phyloP scores from a whole-genome alignment of 2,888 invertebrate species.

The Drosophila emarginata region DNA sequence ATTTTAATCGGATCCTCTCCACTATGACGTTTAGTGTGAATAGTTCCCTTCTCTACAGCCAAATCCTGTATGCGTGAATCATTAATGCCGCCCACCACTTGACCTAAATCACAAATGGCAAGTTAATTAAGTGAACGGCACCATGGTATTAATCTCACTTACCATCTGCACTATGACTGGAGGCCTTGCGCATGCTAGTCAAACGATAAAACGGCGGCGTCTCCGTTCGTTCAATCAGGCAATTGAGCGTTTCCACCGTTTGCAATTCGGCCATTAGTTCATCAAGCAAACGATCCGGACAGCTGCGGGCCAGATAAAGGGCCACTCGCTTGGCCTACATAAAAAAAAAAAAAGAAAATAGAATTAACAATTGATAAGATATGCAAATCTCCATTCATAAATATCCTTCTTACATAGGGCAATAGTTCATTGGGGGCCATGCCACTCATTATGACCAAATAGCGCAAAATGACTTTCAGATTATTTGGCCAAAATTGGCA shows the following conservation, averaged over 20 bases:
- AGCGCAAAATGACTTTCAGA: constrained; percentile 97
- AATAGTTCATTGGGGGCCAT: constrained; percentile 98
- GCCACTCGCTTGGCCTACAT: constrained; percentile 96
- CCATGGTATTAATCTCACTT: constrained; percentile 19
- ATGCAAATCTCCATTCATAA: not conserved
- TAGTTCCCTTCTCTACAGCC: constrained; percentile 94
- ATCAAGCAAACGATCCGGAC: constrained; percentile 95
- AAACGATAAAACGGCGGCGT: constrained; percentile 98
- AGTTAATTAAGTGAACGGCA: too few species aligned
- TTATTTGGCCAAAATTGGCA: constrained; percentile 99
- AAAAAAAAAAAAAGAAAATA: not conserved
- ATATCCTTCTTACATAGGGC: constrained; percentile 89
- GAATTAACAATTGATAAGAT: not conserved
- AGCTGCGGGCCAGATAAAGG: constrained; percentile 94
- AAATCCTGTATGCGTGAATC: constrained; percentile 82
- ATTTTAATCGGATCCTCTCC: constrained; percentile 93
- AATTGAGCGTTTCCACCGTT: constrained; percentile 97
- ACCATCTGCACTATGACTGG: constrained; percentile 89
- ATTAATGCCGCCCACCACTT: constrained; percentile 81
- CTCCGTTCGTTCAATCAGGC: constrained; percentile 97
- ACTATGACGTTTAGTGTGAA: constrained; percentile 97
- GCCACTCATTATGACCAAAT: constrained; percentile 97
- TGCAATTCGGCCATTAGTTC: constrained; percentile 99
- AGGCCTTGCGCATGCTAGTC: constrained; percentile 94
- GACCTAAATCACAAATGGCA: constrained; percentile 64